Evolutionary conservation across 2,113 vertebrate genomes (phyloP).

Genomic region (Illadopsis cleaveri): DNA sequence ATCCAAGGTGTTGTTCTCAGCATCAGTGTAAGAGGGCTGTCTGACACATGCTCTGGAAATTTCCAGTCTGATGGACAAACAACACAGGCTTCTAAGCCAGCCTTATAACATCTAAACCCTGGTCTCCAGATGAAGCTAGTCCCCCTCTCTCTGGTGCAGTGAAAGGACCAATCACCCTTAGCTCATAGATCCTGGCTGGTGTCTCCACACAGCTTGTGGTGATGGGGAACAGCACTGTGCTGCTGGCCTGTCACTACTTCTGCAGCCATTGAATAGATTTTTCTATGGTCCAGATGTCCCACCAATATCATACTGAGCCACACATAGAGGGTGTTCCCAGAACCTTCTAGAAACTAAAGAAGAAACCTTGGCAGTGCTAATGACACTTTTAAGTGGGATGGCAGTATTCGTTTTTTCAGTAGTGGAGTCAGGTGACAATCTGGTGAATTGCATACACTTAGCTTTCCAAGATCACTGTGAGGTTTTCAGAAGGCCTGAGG

Average conservation of each 20-base stretch:
- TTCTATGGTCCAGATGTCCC: background rate
- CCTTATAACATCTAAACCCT: background rate
- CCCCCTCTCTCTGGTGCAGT: background rate
- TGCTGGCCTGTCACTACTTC: background rate
- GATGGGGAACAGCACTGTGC: accelerated
- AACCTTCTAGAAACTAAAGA: background rate
- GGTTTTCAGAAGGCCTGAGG: background rate
- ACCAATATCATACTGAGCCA: background rate
- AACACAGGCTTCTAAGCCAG: background rate
- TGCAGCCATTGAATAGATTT: background rate
- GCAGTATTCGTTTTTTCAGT: background rate
- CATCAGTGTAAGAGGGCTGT: background rate
- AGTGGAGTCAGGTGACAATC: background rate
- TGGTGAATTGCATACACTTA: background rate
- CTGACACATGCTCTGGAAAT: background rate
- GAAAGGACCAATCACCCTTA: accelerated
- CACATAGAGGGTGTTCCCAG: background rate
- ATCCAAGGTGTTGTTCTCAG: background rate
- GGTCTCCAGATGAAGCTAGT: accelerated
- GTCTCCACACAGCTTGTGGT: background rate
- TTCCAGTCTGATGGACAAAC: background rate
- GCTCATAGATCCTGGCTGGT: background rate
- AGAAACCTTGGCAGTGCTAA: background rate
- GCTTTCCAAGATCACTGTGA: background rate
- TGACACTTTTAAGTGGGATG: background rate